phyloP scores from a whole-genome alignment of 2,888 invertebrate genomes.

The Amblyjoppa proteus region DNA sequence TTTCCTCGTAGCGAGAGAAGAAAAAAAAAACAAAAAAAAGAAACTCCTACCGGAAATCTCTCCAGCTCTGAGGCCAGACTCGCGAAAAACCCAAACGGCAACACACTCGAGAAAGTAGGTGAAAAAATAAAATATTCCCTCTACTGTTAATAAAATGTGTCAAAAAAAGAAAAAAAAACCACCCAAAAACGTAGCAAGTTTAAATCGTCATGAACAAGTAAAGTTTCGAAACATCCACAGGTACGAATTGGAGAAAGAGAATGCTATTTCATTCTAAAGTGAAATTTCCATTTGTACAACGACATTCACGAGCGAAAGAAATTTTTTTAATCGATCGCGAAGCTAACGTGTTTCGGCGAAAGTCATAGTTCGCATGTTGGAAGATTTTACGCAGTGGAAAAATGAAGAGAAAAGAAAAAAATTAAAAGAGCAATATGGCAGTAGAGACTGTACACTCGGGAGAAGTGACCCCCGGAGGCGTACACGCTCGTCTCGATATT shows the following conservation, averaged over 20 bases:
- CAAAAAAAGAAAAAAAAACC: background rate
- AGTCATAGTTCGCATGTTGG: background rate
- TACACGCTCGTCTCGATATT: slow-evolving; percentile 53
- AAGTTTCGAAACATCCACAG: background rate
- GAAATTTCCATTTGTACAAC: background rate
- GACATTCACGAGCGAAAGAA: background rate
- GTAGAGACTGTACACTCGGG: background rate
- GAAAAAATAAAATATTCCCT: slow-evolving; percentile 11
- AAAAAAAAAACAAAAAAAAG: background rate
- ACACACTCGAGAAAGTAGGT: slow-evolving; percentile 53
- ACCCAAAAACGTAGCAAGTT: background rate
- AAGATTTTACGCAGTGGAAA: slow-evolving; percentile 15
- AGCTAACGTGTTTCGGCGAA: background rate
- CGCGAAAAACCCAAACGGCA: background rate
- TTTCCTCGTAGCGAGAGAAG: slow-evolving; percentile 46
- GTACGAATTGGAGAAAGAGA: background rate
- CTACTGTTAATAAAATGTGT: slow-evolving; percentile 7
- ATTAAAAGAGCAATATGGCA: slow-evolving; percentile 19
- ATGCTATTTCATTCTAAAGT: background rate
- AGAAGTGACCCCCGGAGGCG: slow-evolving; percentile 32
- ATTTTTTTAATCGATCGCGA: background rate
- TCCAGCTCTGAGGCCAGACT: slow-evolving; percentile 12
- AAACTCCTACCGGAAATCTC: slow-evolving; percentile 37
- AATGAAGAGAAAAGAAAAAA: background rate
- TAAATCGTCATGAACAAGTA: background rate